Evolutionary conservation across 1,140 invertebrate genomes (phyloP).

Genomic region (Cecropterus lyciades): DNA sequence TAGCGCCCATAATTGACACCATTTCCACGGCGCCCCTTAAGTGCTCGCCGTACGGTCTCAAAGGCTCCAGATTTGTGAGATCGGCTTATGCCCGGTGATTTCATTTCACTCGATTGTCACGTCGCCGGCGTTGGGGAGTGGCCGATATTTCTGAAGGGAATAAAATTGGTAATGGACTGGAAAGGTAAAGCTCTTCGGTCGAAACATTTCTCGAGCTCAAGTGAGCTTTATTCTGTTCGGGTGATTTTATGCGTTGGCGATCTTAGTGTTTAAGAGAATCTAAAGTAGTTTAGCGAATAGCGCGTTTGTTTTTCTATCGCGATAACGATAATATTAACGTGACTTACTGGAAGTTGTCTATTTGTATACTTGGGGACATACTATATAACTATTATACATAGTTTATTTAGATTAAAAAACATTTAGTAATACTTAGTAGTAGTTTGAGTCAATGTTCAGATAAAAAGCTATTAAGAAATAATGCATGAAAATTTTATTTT

Average conservation of each 20-base stretch:
- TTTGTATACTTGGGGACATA: no score
- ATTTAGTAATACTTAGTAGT: no score
- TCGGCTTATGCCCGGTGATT: constrained; percentile 76
- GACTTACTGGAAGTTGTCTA: no score
- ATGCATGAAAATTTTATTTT: no score
- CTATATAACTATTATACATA: no score
- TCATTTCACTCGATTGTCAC: constrained; percentile 79
- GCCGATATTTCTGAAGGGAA: constrained; percentile 73
- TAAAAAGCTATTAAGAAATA: no score
- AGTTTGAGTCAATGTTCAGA: no score
- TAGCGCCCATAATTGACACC: constrained; percentile 80
- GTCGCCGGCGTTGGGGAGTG: constrained; percentile 64
- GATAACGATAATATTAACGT: no score
- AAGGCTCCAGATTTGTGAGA: constrained; percentile 72
- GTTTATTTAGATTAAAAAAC: no score
- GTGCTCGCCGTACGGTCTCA: constrained; percentile 73
- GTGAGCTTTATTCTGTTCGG: constrained; percentile 45
- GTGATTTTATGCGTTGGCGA: constrained; percentile 21
- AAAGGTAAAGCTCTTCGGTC: constrained; percentile 53
- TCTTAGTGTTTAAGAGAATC: constrained; percentile 9
- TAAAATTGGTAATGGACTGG: constrained; percentile 82
- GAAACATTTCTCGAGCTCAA: constrained; percentile 40
- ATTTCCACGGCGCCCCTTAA: constrained; percentile 70
- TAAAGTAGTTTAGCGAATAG: constrained; percentile 7
- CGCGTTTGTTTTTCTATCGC: no score